These are phyloP conservation scores for Venusia cambrica DNA, from an alignment of 2,888 invertebrate species.

Conservation along the genomic window DNA sequence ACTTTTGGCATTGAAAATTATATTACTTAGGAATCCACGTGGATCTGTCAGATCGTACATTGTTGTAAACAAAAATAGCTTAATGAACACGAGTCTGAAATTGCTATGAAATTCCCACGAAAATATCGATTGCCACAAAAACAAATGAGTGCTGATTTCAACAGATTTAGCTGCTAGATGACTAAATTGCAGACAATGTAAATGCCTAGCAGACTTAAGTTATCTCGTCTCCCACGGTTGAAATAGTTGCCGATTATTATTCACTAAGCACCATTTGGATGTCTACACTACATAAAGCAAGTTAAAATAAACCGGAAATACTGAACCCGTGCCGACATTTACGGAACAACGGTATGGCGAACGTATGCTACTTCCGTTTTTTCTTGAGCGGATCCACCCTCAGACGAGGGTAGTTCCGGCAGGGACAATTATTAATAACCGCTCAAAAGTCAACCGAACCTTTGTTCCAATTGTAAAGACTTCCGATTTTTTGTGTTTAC, in stretches of 20 bases:
- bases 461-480: conserved; percentile 54
- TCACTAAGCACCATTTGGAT: too few species aligned
- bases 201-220: too few species aligned
- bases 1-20: conserved; percentile 4
- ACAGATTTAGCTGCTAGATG: conserved; percentile 1
- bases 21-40: conserved; percentile 36
- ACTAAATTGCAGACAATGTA: conserved; percentile 1
- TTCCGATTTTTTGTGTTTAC: conserved; percentile 45
- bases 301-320: conserved; percentile 58
- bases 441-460: conserved; percentile 64
- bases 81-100: conserved; percentile 35
- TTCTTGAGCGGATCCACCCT: conserved; percentile 63
- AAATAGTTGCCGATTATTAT: too few species aligned
- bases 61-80: conserved; percentile 48
- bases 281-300: conserved; percentile 15
- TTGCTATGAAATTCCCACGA: conserved; percentile 29
- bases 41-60: conserved; percentile 38
- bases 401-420: conserved; percentile 69
- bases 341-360: conserved; percentile 61
- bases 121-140: conserved; percentile 35
- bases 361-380: conserved; percentile 78
- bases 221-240: too few species aligned
- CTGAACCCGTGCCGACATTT: conserved; percentile 74
- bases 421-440: conserved; percentile 69
- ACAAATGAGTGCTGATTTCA: conserved; percentile 1